Evolutionary conservation across 2,797 vertebrate species (phyloP).

Genomic region (Spinus pinus): DNA sequence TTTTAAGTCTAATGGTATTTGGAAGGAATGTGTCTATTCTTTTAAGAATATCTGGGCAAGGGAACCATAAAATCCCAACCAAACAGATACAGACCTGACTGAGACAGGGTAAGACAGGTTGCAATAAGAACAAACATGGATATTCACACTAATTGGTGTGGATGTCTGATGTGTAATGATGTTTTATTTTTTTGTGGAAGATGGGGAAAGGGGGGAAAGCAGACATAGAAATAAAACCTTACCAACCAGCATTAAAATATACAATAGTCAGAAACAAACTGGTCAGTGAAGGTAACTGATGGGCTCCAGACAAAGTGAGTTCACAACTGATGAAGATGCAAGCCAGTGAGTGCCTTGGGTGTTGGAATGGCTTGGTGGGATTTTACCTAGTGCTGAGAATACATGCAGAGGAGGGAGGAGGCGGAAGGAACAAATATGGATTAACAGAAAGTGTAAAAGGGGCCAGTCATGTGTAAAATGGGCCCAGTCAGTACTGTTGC

Average conservation of each 20-base stretch:
- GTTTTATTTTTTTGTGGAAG: neutral
- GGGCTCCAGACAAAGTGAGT: neutral
- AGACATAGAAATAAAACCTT: neutral
- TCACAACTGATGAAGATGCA: neutral
- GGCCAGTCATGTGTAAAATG: rapidly evolving
- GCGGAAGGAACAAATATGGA: neutral
- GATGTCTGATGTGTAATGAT: neutral
- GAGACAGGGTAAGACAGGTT: neutral
- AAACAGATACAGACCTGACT: neutral
- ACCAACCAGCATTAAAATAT: neutral
- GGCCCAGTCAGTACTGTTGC: rapidly evolving
- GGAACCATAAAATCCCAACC: neutral
- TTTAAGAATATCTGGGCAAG: neutral
- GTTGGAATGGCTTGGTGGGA: rapidly evolving
- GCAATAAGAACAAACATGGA: neutral
- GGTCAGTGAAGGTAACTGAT: neutral
- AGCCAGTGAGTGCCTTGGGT: neutral
- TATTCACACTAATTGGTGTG: neutral
- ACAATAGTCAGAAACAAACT: neutral
- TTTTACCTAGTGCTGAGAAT: neutral
- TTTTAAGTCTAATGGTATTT: neutral
- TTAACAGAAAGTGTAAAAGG: neutral
- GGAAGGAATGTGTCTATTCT: neutral
- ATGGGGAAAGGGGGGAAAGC: neutral
- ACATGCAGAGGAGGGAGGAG: neutral